Base-by-base conservation (phyloP, 2,888 invertebrate genomes). In the Euclidia mi region DNA sequence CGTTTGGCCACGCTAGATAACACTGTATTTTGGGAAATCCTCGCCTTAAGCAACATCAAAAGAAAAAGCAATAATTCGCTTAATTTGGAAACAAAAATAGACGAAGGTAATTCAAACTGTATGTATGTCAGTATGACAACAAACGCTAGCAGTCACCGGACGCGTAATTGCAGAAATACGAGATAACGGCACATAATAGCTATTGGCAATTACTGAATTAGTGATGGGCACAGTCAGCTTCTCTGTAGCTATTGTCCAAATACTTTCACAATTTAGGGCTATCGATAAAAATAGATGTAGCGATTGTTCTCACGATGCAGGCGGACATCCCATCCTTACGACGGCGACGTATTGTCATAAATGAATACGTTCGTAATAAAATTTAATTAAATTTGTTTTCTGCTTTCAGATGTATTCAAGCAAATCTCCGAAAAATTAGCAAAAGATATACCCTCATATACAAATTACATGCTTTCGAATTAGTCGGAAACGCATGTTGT, bases 231-330 rank as follows among this genome's bases (percentile, higher is more conserved):
- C 55, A 38, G 32, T 35, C 51, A 43, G 57, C 25, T 42, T 67
- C 58, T 32, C 68, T 69, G 73, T 72, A 65, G 76, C 68, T 18
- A 61, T 69, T 72, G 66, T 56, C 56, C 51, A 56, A 70, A 66
- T 56, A 67, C 73, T 72, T 76, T 76, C 76, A 72, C 73, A 64
- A 69, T 69, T 35, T 59, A 56, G 56, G 60, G 51, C 57, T 76
- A 76, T 74, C 74, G 73, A 70, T 73, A 59, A 63, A 60, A 75
- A 66, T 72, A 64, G 55, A 66, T 9, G 53, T 50, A 72, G 73
- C 73, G 72, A 64, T 71, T 76, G 69, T 84, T 84, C 83, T 79
- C 84, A 84, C 81, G 82, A 83, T 81, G 47, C 44, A 11, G 50
- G 20, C 55, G 48, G 62, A 71, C 77, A 81, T 78, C n/a, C n/a